A percentile compares a stretch with the other conserved stretches of the same genome.
Conservation (phyloP, 2,888 invertebrate genomes). For the Drosophila planitibia region DNA sequence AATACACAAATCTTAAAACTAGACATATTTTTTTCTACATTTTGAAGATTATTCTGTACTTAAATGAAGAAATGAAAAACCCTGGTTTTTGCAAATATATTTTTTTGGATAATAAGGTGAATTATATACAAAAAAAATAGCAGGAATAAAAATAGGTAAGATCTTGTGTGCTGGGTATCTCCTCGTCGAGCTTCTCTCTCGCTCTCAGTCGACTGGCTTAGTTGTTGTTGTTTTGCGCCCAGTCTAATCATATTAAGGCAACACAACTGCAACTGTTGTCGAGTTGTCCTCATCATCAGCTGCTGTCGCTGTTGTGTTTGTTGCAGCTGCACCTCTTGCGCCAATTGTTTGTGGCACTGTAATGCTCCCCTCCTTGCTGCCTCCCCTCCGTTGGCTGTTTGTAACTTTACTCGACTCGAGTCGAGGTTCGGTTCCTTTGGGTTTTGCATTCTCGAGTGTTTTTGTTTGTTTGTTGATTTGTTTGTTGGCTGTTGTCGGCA, state of each 20-base stretch:
- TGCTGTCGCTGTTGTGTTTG: conserved; percentile 29
- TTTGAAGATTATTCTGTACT: background rate
- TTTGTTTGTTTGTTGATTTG: conserved; percentile 45
- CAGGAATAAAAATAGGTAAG: background rate
- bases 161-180: background rate
- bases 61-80: background rate
- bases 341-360: conserved; percentile 47
- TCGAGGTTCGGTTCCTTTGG: conserved; percentile 68
- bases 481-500: conserved; percentile 29
- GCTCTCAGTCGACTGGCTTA: background rate
- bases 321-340: conserved; percentile 44
- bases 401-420: conserved; percentile 62
- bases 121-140: background rate
- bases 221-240: background rate
- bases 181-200: background rate
- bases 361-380: background rate
- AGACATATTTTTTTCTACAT: background rate
- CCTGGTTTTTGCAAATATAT: background rate
- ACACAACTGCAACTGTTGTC: conserved; percentile 27
- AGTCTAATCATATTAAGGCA: conserved; percentile 33
- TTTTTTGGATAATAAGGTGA: background rate
- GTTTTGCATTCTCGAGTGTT: conserved; percentile 61
- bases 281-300: conserved; percentile 42
- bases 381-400: conserved; percentile 53
- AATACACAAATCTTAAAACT: background rate